Evolutionary conservation across 1,140 invertebrate genomes (phyloP), one percentile per base, ranked within the genome.

Genomic region (Reticulitermes speratus): DNA sequence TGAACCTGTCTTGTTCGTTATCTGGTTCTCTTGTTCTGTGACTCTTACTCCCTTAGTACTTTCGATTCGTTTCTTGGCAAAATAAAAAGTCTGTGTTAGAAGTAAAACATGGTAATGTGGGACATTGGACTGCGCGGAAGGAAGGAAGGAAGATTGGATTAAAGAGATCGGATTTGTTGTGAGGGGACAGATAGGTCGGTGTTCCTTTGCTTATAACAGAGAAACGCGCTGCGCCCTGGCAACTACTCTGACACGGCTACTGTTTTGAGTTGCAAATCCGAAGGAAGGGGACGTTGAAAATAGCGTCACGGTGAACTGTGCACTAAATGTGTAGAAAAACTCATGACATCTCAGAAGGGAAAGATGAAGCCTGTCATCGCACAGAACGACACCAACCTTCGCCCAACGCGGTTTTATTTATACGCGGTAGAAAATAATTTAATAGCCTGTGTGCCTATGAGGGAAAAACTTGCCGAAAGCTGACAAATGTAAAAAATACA

Each of bases 241-340:
- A 75, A 45, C 55, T 55, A 32, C 83, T 44, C 23, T 30, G 8
- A 25, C 44, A 84, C 83, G 23, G 19, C 11, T 84, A 32, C 32
- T 44, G 83, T 84, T 84, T 84, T 84, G 44, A 32, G 2, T 45
- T 84, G 83, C 83, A 84, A 84, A 84, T 84, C 48, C 32, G 44
- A 44, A 44, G 38, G 8, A 84, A 84, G 83, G 7, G 83, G n/a
- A 52, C 83, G 32, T 84, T 84, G 38, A 52, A 84, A 32, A 84
- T 84, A 9, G 83, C 6, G n/a, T 44, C 83, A 84, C 83, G 38
- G 8, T 38, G 5, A 38, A 38, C 38, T 38, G 38, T 38, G 38
- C 38, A 38, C 38, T 38, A 38, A 38, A 38, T 38, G 38, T 38
- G 5, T 38, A 38, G 38, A 38, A 38, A 5, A 38, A 38, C 38